These are phyloP conservation scores for Cygnus atratus DNA, from an alignment of 2,113 vertebrate species.

Conservation along the genomic window DNA sequence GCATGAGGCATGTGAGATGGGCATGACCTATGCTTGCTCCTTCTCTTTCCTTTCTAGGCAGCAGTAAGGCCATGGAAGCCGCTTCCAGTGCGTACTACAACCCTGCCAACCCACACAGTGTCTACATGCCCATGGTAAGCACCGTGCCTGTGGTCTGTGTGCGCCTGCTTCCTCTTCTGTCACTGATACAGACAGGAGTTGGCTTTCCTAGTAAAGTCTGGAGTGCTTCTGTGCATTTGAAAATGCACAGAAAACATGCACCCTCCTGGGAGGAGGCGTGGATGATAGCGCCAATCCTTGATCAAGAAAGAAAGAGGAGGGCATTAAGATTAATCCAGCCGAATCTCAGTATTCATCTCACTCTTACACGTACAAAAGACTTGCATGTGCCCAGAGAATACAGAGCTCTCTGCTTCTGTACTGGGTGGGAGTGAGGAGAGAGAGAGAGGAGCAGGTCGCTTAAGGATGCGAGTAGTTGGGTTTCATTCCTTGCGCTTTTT, in stretches of 20 bases:
- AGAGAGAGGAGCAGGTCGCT: not conserved
- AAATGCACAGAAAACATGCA: rapidly evolving
- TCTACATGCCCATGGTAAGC: constrained; percentile 92
- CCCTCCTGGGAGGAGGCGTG: not conserved
- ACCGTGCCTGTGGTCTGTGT: not conserved
- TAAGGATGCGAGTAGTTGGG: not conserved
- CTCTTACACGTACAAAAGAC: not conserved
- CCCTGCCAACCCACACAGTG: constrained; percentile 88
- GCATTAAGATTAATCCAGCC: not conserved
- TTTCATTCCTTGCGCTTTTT: not conserved
- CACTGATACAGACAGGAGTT: not conserved
- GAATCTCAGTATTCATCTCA: not conserved
- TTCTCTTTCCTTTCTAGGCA: constrained; percentile 63
- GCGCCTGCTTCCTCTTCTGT: not conserved
- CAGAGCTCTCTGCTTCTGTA: not conserved
- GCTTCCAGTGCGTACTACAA: constrained; percentile 89
- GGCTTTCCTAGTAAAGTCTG: not conserved
- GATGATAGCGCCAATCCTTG: not conserved
- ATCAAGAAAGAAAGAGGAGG: not conserved
- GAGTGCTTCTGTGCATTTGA: too few species aligned
- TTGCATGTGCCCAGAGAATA: not conserved
- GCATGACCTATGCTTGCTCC: not conserved
- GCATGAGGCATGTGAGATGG: not conserved
- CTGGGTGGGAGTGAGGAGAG: not conserved
- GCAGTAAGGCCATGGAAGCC: constrained; percentile 84